Evolutionary conservation across 2,113 vertebrate species (phyloP).

Genomic region (Megatriorchis doriae): DNA sequence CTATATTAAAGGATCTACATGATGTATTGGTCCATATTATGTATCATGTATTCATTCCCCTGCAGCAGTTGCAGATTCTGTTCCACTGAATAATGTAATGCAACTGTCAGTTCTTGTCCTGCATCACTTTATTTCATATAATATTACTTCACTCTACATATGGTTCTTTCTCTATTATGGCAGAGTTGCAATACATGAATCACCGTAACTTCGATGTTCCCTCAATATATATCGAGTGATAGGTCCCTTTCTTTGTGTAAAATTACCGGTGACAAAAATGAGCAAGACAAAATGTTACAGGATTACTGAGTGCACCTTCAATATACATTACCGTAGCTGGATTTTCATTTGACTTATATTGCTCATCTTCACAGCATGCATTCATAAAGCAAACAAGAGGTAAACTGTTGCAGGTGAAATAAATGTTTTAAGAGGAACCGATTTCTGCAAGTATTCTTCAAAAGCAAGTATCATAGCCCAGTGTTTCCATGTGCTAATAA

Average conservation of each 20-base stretch:
- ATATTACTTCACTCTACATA: constrained; percentile 14
- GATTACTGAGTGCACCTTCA: neutral
- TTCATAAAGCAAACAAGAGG: neutral
- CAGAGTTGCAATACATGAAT: constrained; percentile 17
- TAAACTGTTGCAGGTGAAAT: neutral
- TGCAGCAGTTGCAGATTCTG: neutral
- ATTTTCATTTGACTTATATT: neutral
- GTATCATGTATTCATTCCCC: neutral
- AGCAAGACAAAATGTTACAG: neutral
- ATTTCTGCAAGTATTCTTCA: constrained; percentile 17
- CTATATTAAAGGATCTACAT: constrained; percentile 30
- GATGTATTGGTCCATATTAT: constrained; percentile 11
- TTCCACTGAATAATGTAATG: constrained; percentile 42
- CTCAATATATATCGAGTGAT: neutral
- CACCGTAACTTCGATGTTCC: neutral
- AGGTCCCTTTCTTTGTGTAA: neutral
- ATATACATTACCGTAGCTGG: neutral
- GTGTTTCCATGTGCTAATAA: neutral
- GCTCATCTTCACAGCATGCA: neutral
- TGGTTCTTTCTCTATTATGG: neutral
- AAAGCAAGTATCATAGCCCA: neutral
- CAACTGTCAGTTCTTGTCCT: neutral
- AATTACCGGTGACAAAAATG: neutral
- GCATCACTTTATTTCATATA: constrained; percentile 39
- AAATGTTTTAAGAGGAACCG: neutral